Percentiles rank a stretch among this genome's conserved stretches.
These are phyloP conservation scores for Meliscaeva auricollis DNA, from an alignment of 2,888 invertebrate species.

Conservation along the genomic window DNA sequence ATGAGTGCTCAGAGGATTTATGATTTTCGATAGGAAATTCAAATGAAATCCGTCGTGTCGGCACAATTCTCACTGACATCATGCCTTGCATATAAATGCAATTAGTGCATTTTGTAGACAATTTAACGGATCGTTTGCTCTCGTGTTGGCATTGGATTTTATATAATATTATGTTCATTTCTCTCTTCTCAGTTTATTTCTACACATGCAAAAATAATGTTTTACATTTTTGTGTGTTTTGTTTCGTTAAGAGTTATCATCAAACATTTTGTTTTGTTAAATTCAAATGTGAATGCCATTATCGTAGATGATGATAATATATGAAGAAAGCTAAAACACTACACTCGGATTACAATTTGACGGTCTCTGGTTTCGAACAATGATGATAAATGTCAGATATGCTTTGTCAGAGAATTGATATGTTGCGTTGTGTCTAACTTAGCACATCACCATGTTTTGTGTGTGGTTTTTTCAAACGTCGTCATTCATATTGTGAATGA, in stretches of 20 bases:
- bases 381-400: constrained; percentile 48
- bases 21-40: background rate
- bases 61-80: constrained; percentile 37
- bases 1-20: constrained; percentile 7
- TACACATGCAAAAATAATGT: background rate
- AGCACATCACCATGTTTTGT: background rate
- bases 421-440: constrained; percentile 38
- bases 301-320: constrained; percentile 13
- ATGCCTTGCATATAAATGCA: constrained; percentile 56
- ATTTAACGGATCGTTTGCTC: constrained; percentile 38
- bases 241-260: background rate
- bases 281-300: constrained; percentile 57
- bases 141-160: constrained; percentile 25
- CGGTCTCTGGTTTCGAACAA: constrained; percentile 70
- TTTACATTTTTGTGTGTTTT: constrained; percentile 11
- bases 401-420: constrained; percentile 64
- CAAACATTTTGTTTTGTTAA: background rate
- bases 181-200: background rate
- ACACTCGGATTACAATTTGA: constrained; percentile 64
- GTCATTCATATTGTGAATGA: constrained; percentile 36
- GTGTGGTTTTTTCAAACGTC: constrained; percentile 51
- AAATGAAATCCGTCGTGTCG: background rate
- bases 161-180: background rate
- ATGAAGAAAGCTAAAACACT: constrained; percentile 54
- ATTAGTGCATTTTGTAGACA: constrained; percentile 52